Evolutionary conservation across 2,888 invertebrate species (phyloP).

Genomic region (Peribatodes rhomboidaria): DNA sequence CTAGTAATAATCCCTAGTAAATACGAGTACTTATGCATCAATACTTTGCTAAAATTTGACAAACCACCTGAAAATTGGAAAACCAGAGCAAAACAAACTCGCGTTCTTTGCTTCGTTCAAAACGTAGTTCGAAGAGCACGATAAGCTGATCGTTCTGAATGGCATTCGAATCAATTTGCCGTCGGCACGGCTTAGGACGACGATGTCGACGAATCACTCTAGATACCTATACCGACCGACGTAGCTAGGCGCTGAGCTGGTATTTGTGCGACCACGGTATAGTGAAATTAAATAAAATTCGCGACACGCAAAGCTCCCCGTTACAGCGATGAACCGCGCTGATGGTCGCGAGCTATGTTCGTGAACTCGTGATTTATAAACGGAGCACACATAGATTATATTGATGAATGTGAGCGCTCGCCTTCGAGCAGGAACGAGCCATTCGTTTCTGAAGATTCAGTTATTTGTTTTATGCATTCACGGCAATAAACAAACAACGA

Average conservation of each 20-base stretch:
- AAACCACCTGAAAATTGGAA: conserved; percentile 3
- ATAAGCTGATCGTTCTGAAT: conserved; percentile 58
- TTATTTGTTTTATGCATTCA: conserved; percentile 11
- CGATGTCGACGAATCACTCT: conserved; percentile 51
- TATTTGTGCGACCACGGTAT: conserved; percentile 39
- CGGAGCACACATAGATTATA: conserved; percentile 33
- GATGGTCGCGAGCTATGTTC: conserved; percentile 46
- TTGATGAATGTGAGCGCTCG: conserved; percentile 29
- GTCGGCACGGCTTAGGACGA: conserved; percentile 50
- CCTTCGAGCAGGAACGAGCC: conserved; percentile 1
- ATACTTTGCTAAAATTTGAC: conserved; percentile 32
- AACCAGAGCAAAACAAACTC: conserved; percentile 50
- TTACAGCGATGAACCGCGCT: conserved; percentile 39
- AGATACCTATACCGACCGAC: conserved; percentile 50
- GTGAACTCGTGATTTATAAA: conserved; percentile 39
- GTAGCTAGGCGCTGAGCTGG: conserved; percentile 50
- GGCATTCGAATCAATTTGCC: conserved; percentile 63
- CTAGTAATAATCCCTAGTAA: no score
- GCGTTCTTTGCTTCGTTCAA: conserved; percentile 47
- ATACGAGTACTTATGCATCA: no score
- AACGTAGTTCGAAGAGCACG: conserved; percentile 55
- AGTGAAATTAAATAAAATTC: conserved; percentile 36
- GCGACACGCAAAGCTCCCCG: conserved; percentile 57
- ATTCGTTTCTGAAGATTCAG: conserved; percentile 14
- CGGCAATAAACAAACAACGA: neutral